Evolutionary conservation across 2,888 invertebrate species (phyloP).

Genomic region (Metalampra italica): DNA sequence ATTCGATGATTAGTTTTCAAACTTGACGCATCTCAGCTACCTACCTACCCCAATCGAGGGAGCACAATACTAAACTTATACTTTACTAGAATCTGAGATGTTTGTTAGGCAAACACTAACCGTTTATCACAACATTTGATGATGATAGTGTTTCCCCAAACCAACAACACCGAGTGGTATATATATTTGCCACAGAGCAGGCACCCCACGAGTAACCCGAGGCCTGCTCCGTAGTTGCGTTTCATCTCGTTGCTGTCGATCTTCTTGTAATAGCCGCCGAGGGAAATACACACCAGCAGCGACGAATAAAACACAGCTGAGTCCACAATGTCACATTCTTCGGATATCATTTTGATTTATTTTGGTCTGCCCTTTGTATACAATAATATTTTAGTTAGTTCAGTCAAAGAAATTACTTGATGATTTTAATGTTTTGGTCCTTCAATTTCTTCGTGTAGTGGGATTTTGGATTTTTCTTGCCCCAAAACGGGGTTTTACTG

Average conservation of each 20-base stretch:
- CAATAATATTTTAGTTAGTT: too few species aligned
- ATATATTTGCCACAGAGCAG: slow-evolving; percentile 80
- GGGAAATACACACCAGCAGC: slow-evolving; percentile 67
- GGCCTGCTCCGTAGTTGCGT: slow-evolving; percentile 78
- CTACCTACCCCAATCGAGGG: too few species aligned
- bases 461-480: too few species aligned
- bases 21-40: too few species aligned
- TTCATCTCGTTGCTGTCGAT: slow-evolving; percentile 69
- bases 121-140: slow-evolving; percentile 76
- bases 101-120: slow-evolving; percentile 33
- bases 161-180: slow-evolving; percentile 78
- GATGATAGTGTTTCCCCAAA: slow-evolving; percentile 80
- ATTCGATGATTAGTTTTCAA: too few species aligned
- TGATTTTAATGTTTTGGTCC: too few species aligned
- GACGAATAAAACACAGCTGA: slow-evolving; percentile 42
- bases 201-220: slow-evolving; percentile 78
- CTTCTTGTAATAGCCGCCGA: slow-evolving; percentile 79
- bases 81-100: too few species aligned
- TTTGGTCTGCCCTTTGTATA: too few species aligned
- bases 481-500: neutral
- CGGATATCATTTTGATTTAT: too few species aligned
- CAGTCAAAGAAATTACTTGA: too few species aligned
- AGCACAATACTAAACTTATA: too few species aligned
- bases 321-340: slow-evolving; percentile 14
- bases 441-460: slow-evolving; percentile 3